Evolutionary conservation across 2,797 vertebrate species (phyloP).

Genomic region (Pempheris klunzingeri): DNA sequence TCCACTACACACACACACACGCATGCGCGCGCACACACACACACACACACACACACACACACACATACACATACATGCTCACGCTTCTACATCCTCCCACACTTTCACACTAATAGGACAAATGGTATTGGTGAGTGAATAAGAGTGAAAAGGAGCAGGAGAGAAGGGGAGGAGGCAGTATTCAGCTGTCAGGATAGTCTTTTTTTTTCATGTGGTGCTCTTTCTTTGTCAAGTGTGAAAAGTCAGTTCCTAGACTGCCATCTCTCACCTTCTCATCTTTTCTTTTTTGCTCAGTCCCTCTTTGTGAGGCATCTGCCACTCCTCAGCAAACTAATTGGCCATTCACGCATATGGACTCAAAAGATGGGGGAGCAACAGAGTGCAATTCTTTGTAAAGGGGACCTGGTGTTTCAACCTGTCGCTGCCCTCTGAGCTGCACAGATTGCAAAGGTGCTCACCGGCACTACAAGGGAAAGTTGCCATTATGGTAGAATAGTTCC

Average conservation of each 20-base stretch:
- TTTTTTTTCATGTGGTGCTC: slow-evolving; percentile 17
- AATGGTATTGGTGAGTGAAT: slow-evolving; percentile 21
- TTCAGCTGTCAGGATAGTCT: slow-evolving; percentile 49
- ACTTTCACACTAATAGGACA: slow-evolving; percentile 51
- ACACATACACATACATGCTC: background rate
- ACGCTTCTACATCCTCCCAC: slow-evolving; percentile 36
- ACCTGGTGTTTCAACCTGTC: background rate
- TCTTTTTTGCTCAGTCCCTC: slow-evolving; percentile 5
- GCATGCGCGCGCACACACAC: slow-evolving; percentile 23
- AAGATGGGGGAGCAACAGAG: slow-evolving; percentile 1
- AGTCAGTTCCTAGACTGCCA: slow-evolving; percentile 8
- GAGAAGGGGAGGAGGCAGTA: slow-evolving; percentile 1
- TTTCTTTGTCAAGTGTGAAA: slow-evolving; percentile 42
- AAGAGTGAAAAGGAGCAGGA: slow-evolving; percentile 19
- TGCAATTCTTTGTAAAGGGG: slow-evolving; percentile 4
- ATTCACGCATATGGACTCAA: background rate
- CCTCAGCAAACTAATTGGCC: slow-evolving; percentile 4
- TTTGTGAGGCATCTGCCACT: slow-evolving; percentile 39
- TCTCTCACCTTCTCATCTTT: slow-evolving; percentile 29
- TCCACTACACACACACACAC: slow-evolving; percentile 24
- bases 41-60: slow-evolving; percentile 4
- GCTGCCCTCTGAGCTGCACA: background rate
- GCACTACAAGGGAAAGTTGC: background rate
- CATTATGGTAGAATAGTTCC: background rate
- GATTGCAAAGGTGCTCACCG: background rate